Evolutionary conservation across 2,113 vertebrate species (phyloP).

Genomic region (Okapia johnstoni): DNA sequence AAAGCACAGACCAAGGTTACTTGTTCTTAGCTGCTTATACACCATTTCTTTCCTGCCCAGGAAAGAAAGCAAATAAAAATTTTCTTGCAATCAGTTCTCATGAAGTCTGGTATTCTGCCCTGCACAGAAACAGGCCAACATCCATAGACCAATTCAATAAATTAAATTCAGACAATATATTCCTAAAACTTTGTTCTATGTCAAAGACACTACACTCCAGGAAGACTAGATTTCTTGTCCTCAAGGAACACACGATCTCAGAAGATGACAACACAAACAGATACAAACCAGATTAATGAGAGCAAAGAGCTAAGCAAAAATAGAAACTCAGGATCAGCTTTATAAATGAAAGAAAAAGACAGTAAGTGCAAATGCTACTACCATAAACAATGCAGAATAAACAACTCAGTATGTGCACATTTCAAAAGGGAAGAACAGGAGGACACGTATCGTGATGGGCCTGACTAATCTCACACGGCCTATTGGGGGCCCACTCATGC

Average conservation of each 20-base stretch:
- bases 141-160: not conserved
- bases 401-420: not conserved
- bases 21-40: not conserved
- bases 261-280: not conserved
- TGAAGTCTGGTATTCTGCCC: not conserved
- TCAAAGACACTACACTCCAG: not conserved
- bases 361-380: not conserved
- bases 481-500: not conserved
- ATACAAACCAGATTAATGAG: not conserved
- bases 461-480: not conserved
- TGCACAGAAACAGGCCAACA: not conserved
- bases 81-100: not conserved
- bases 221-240: not conserved
- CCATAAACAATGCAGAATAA: not conserved
- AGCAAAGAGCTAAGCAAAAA: not conserved
- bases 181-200: not conserved
- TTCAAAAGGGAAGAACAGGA: not conserved
- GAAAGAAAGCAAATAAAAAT: not conserved
- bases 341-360: not conserved
- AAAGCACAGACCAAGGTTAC: not conserved
- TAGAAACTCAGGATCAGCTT: not conserved
- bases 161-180: not conserved
- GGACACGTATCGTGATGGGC: not conserved
- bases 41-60: not conserved
- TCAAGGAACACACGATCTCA: not conserved